Evolutionary conservation across 2,888 invertebrate genomes (phyloP), one percentile per base, ranked within the genome.

Genomic region (Tridacna gigas): DNA sequence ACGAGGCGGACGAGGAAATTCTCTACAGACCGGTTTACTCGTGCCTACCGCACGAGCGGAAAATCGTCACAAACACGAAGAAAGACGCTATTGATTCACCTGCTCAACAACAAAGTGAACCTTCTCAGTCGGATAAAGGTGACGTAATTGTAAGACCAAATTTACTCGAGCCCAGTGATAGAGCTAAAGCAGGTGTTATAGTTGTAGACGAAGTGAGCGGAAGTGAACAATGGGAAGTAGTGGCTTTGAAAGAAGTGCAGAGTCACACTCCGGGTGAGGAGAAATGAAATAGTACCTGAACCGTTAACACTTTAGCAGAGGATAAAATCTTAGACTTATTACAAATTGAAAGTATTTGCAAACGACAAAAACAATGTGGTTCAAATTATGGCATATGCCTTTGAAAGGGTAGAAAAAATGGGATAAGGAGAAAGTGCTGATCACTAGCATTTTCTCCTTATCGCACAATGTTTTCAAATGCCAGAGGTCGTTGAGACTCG

Each of bases 21-120:
- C 95, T 97, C 71, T 97, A 97, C 95, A 95, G 96, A 85, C 94
- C 94, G 13, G 92, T 94, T 45, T 94, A 94, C 85, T 92, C 93
- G n/a, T 94, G 94, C 88, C 89, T 94, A 22, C 91, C 93, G 4
- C 91, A 92, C 82, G 90, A 92, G 76, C 84, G 88, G 48, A 84
- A 88, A 26, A 71, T 67, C 25, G 89, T 90, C 28, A 90, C 89
- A 37, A 90, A 89, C 82, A 84, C 86, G 18, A 83, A 78, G 26
- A 87, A 82, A 63, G 84, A 60, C 67, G 25, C 71, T 15, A 51
- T 22, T 51, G 48, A 25, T 25, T 25, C 48, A 9, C 71, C 71
- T 18, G 71, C 71, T 71, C 71, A 71, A 51, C 47, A 67, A 28
- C 67, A 67, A 67, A 45, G 67, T 67, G 71, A 71, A 51, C 51